Evolutionary conservation across 53 echinoderm and acorn worm species (phyloP), one percentile per base, ranked within the genome.

Genomic region (Paelopatides confundens): DNA sequence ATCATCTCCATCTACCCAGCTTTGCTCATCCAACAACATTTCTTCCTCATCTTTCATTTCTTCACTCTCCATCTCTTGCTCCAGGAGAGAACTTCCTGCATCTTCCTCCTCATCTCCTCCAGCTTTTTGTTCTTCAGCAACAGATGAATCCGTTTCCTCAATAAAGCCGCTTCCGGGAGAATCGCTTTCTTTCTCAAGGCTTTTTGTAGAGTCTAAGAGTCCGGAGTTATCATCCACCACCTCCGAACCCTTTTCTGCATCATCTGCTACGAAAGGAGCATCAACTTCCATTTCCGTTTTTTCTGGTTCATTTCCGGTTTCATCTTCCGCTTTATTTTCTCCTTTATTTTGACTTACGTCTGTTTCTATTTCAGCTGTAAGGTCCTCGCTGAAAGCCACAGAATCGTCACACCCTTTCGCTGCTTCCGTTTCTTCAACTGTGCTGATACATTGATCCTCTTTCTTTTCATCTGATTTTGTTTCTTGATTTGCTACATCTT

Each of bases 1-100:
- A 27, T 74, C 74, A 74, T 74, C 74, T 39, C 74, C 74, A n/a
- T 46, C 74, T 39, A 74, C 29, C 74, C 46, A 39, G 46, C 58
- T 58, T 21, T 58, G 58, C 5, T 58, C 58, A n/a, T 58, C 58
- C 43, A n/a, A n/a, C 48, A 21, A 58, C 24, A 23, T 18, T 58
- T 58, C 58, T n/a, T 26, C 58, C n/a, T n/a, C 24, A 21, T 58
- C 30, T 67, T 31, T 67, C 29, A 29, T 31, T 30, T 31, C 35
- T 67, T 35, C 35, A 34, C 32, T 35, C 0, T 1, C 68, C 32
- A 31, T 12, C 32, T 30, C 32, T 67, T 27, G 15, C 58, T 58
- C 58, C 1, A 6, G 21, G 24, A 23, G 58, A 17, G 31, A 29
- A 1, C 8, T 27, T 15, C 68, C 68, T 30, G 32, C 68, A 67